These are phyloP conservation scores for Hippopotamus amphibius DNA, from an alignment of 2,113 vertebrate species.

Conservation along the genomic window DNA sequence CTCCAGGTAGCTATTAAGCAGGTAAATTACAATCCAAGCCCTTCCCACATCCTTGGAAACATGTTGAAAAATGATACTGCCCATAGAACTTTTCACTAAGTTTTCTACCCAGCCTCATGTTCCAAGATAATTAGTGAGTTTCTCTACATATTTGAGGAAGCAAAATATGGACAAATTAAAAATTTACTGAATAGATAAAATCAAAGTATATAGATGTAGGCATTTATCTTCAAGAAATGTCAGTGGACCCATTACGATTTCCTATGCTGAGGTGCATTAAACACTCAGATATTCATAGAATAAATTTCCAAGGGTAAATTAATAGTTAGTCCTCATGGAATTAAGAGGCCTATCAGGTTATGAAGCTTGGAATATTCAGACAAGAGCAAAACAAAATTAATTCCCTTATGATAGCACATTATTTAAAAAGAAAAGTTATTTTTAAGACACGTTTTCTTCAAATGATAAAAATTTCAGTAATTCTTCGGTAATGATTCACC, in stretches of 20 bases:
- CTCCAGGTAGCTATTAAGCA: slow-evolving; percentile 33
- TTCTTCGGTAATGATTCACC: background rate
- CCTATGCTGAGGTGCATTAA: background rate
- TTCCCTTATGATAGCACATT: background rate
- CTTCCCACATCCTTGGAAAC: slow-evolving; percentile 57
- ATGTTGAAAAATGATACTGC: slow-evolving; percentile 9
- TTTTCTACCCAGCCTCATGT: background rate
- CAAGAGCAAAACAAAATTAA: slow-evolving; percentile 2
- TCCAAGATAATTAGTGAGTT: background rate
- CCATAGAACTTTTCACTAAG: background rate
- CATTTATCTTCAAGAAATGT: background rate
- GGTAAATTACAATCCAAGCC: slow-evolving; percentile 24
- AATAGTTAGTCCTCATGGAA: background rate
- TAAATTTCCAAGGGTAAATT: background rate
- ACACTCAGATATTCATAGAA: background rate
- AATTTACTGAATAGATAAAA: background rate
- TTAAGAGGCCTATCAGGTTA: background rate
- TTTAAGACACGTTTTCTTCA: background rate
- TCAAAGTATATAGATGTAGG: background rate
- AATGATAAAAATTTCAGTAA: background rate
- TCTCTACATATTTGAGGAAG: slow-evolving; percentile 25
- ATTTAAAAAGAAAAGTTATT: background rate
- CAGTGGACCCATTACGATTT: background rate
- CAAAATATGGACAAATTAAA: slow-evolving; percentile 18
- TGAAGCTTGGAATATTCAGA: background rate